These are phyloP conservation scores for Sebastolobus altivelis DNA, from an alignment of 2,797 vertebrate species.

Conservation along the genomic window DNA sequence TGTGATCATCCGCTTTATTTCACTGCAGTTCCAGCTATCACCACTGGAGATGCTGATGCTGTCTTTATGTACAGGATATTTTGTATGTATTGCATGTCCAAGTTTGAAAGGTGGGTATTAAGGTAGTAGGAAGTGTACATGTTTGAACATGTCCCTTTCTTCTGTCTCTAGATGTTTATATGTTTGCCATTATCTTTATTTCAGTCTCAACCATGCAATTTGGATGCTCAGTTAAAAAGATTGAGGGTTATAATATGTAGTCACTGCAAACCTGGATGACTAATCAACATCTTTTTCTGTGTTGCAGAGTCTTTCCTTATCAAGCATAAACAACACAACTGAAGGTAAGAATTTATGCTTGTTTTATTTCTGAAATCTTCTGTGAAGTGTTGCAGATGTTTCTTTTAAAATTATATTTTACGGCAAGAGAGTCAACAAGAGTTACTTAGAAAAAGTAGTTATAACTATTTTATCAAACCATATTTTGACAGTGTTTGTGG, in stretches of 20 bases:
- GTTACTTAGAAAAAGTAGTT: not conserved
- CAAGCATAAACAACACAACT: constrained; percentile 72
- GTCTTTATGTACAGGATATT: not conserved
- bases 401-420: not conserved
- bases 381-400: not conserved
- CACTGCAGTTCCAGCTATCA: constrained; percentile 37
- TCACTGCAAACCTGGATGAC: not conserved
- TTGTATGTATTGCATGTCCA: not conserved
- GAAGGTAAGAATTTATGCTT: constrained; percentile 76
- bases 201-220: not conserved
- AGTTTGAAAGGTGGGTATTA: not conserved
- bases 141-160: not conserved
- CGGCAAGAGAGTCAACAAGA: not conserved
- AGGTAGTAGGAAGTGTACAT: not conserved
- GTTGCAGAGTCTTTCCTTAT: constrained; percentile 80
- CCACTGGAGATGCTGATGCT: constrained; percentile 42
- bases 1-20: not conserved
- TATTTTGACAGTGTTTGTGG: constrained; percentile 1
- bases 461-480: not conserved
- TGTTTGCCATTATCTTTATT: not conserved
- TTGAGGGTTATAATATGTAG: not conserved
- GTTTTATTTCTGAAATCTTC: not conserved
- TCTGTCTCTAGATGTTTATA: not conserved
- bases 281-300: constrained; percentile 35
- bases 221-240: not conserved